These are phyloP conservation scores for Eristalinus sepulchralis DNA, from an alignment of 2,888 invertebrate genomes.

Conservation along the genomic window DNA sequence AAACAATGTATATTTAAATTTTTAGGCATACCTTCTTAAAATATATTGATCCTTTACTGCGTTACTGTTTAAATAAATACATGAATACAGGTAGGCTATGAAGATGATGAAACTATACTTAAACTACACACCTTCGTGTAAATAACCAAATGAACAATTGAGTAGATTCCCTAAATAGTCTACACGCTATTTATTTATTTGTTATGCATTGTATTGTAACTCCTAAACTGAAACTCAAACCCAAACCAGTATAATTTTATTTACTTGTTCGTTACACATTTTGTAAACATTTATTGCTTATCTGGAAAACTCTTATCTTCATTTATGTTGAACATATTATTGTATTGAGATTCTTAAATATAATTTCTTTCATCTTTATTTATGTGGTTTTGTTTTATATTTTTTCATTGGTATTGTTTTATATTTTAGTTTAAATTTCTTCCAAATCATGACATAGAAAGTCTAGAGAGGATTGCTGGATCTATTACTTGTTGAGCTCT, in stretches of 20 bases:
- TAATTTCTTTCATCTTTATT: too few relatives aligned
- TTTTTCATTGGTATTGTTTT: background rate
- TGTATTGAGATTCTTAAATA: slow-evolving; percentile 1
- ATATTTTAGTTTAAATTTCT: background rate
- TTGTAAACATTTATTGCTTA: background rate
- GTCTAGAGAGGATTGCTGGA: background rate
- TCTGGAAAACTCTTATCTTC: background rate
- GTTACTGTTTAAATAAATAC: slow-evolving; percentile 53
- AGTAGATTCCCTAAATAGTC: slow-evolving; percentile 55
- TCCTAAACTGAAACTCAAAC: background rate
- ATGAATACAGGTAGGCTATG: slow-evolving; percentile 18
- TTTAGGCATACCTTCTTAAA: slow-evolving; percentile 34
- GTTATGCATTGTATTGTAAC: background rate
- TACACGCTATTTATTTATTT: background rate
- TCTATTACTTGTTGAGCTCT: background rate
- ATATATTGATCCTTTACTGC: slow-evolving; percentile 62
- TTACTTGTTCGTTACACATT: background rate
- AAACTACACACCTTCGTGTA: background rate
- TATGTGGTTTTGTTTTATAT: slow-evolving; percentile 7
- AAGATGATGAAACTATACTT: slow-evolving; percentile 1
- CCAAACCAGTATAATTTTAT: background rate
- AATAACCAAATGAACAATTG: slow-evolving; percentile 8
- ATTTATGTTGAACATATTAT: background rate
- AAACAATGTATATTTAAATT: slow-evolving; percentile 64
- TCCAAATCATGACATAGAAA: background rate